Evolutionary conservation across 2,888 invertebrate species (phyloP), one percentile per base, ranked within the genome.

Genomic region (Lacanobia oleracea): DNA sequence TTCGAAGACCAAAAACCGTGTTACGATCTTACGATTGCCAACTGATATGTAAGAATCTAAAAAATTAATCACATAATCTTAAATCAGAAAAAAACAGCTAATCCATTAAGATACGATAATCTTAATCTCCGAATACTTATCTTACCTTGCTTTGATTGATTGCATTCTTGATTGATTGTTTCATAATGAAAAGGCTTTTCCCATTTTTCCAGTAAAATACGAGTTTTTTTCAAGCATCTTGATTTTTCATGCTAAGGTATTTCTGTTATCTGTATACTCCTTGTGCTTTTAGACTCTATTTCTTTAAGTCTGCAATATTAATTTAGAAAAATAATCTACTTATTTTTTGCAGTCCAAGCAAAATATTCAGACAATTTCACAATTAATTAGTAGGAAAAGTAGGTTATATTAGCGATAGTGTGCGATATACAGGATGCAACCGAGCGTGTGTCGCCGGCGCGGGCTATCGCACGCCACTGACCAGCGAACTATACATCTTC

Each of bases 401-500:
- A 63, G 62, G 73, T 66, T 72, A 82, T 74, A 61, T 57, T 57
- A 50, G 59, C 59, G 50, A 72, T 78, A 37, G 62, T 77, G 45
- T 63, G 60, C 67, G 72, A 73, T 85, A 74, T 76, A 81, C 72
- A 37, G 73, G 72, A 71, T 71, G 82, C 86, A 88, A 72, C 81
- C 75, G 43, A 79, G 72, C 87, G 79, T 85, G 72, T 64, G 45
- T 69, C 27, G 70, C 60, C 75, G 74, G 70, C 80, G 71, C 60
- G 77, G 75, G 75, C 81, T 76, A 85, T 87, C 81, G 81, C 87
- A 88, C 86, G 87, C 79, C 67, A 27, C 69, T 65, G 73, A 60
- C 61, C 78, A 75, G 79, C 54, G 51, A 53, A 40, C 71, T 45
- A 77, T 66, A 61, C 56, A 74, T 63, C 68, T 73, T 64, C 66